A percentile compares a stretch with the other conserved stretches of the same genome.
These are phyloP conservation scores for Trichopoda pennipes DNA, from an alignment of 2,888 invertebrate genomes.

Conservation along the genomic window DNA sequence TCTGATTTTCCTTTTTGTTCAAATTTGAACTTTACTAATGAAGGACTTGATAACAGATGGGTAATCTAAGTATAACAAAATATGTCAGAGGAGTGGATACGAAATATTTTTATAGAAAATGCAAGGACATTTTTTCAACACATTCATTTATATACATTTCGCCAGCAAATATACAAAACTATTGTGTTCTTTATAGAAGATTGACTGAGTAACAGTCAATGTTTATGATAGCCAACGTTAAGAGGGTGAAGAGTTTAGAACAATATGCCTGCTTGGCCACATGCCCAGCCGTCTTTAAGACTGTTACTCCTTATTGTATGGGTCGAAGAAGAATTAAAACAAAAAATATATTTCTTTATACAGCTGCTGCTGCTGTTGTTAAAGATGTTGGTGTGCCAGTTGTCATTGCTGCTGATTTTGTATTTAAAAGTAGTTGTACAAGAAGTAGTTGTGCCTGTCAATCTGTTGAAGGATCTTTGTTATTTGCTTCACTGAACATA, in stretches of 20 bases:
- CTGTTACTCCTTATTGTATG: conserved; percentile 56
- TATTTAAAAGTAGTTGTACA: conserved; percentile 52
- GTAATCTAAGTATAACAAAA: conserved; percentile 28
- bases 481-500: conserved; percentile 77
- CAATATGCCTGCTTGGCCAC: conserved; percentile 52
- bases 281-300: conserved; percentile 55
- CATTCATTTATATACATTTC: neutral
- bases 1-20: conserved; percentile 6
- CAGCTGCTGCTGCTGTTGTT: conserved; percentile 43
- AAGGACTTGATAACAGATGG: conserved; percentile 58
- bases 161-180: conserved; percentile 50
- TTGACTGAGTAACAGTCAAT: conserved; percentile 50
- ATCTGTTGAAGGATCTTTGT: conserved; percentile 79
- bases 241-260: conserved; percentile 39
- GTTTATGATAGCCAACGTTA: conserved; percentile 13
- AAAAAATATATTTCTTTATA: conserved; percentile 43
- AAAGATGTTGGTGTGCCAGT: conserved; percentile 69
- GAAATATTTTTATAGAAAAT: conserved; percentile 36
- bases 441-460: conserved; percentile 68
- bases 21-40: conserved; percentile 63
- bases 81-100: conserved; percentile 12
- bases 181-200: conserved; percentile 59
- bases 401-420: conserved; percentile 53
- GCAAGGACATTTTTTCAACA: conserved; percentile 53
- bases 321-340: neutral